Percentiles rank a stretch among this genome's conserved stretches.
These are phyloP conservation scores for Microcebus tavaratra DNA, from an alignment of 2,113 vertebrate species.

Conservation along the genomic window DNA sequence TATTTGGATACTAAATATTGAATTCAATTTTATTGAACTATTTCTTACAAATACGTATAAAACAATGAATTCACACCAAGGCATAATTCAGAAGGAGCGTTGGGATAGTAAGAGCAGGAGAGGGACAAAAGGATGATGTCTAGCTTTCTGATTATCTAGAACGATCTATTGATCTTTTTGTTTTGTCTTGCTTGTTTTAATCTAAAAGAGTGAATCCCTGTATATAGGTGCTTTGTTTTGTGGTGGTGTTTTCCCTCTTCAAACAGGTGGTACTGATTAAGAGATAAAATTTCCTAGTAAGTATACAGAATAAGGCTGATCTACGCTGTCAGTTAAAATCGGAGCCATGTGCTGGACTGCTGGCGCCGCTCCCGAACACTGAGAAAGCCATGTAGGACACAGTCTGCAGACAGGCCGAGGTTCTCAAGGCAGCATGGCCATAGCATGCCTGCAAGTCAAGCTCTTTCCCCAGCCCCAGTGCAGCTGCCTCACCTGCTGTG, in stretches of 20 bases:
- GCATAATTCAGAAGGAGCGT: neutral
- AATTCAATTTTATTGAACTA: neutral
- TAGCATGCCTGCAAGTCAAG: accelerated
- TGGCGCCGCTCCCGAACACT: neutral
- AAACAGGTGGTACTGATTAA: neutral
- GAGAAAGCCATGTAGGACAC: neutral
- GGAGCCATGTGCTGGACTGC: neutral
- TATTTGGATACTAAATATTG: neutral
- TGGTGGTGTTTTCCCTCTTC: neutral
- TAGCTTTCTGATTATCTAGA: neutral
- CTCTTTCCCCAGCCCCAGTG: accelerated
- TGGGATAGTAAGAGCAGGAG: neutral
- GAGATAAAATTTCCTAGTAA: neutral
- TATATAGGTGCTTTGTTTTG: neutral
- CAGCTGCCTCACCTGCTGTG: neutral
- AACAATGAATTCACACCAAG: neutral
- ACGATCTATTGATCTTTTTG: neutral
- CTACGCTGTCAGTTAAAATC: neutral
- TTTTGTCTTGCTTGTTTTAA: neutral
- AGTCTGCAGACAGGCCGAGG: neutral
- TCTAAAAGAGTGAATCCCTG: neutral
- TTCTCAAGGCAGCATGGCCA: neutral
- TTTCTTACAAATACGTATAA: neutral
- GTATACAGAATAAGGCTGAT: neutral
- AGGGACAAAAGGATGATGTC: neutral